These are phyloP conservation scores for Tachina grossa DNA, from an alignment of 2,888 invertebrate species.

Conservation along the genomic window DNA sequence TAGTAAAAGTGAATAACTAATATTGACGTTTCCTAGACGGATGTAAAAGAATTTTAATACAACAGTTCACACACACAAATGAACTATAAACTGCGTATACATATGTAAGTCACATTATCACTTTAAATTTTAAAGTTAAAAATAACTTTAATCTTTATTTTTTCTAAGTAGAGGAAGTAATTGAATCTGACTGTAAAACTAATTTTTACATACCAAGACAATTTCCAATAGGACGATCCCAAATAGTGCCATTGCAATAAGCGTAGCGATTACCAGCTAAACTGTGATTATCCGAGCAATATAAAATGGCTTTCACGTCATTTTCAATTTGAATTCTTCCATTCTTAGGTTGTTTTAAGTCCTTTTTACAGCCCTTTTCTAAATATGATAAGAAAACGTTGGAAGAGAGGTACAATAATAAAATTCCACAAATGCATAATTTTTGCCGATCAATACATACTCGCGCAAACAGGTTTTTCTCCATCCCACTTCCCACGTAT, in stretches of 20 bases:
- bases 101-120: no score
- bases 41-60: no score
- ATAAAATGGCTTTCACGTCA: conserved; percentile 85
- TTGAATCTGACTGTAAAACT: neutral
- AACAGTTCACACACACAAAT: no score
- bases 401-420: neutral
- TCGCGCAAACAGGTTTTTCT: conserved; percentile 87
- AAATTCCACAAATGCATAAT: neutral
- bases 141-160: no score
- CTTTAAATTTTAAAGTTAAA: no score
- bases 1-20: no score
- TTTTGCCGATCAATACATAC: conserved; percentile 84
- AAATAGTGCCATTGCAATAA: conserved; percentile 88
- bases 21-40: no score
- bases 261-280: conserved; percentile 85
- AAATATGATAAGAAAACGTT: neutral
- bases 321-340: conserved; percentile 84
- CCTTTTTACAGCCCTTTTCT: conserved; percentile 85
- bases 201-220: conserved; percentile 83
- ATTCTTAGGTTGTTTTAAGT: conserved; percentile 83
- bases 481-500: conserved; percentile 87
- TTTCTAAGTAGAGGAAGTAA: no score
- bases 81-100: no score
- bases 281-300: conserved; percentile 87
- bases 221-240: conserved; percentile 87